Base-by-base conservation (phyloP, 2,113 vertebrate species). In the Dolichallabes microphthalmus region DNA sequence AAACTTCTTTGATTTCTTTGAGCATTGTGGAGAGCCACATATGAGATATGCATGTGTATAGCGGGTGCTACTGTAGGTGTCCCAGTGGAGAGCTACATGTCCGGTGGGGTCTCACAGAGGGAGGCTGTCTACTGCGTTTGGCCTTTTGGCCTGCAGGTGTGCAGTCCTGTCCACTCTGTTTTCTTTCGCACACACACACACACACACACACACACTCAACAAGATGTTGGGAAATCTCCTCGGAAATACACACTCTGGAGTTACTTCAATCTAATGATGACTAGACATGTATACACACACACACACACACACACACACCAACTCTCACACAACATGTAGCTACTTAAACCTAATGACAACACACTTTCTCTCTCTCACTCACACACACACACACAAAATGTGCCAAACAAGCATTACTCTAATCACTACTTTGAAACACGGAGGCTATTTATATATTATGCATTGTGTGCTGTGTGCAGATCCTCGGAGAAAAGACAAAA, bases 101-200 rank as follows among this genome's bases (percentile, higher is more conserved):
- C 45, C 45, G 88, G 91, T 89, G 91, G 90, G 87, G 66, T 82
- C 82, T 92, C 90, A 92, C 92, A 68, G 45, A 45, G 82, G 92
- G 92, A 88, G 91, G 92, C 90, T 90, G 88, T 89, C 89, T 92
- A 87, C 84, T 87, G 88, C 84, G 25, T 92, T 92, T 94, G 93
- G 92, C 93, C 92, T 92, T 88, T 73, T 60, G 90, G 88, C 86
- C 90, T 91, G 90, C 94, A 94, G 92, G 93, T 94, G 94, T 94
- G 74, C 82, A 88, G 78, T 87, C 80, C 83, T 86, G 80, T 84
- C 78, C 55, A 32, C 82, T 77, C 64, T 61, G 25, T 69, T 57
- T 69, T 30, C 25, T 35, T 19, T 60, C 30, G 68, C 35, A 82
- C 63, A 55, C 61, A 53, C n/a, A 5, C 81, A 55, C 52, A 76